Base-by-base conservation (phyloP, 2,888 invertebrate genomes). In the Mycalesis mineus region DNA sequence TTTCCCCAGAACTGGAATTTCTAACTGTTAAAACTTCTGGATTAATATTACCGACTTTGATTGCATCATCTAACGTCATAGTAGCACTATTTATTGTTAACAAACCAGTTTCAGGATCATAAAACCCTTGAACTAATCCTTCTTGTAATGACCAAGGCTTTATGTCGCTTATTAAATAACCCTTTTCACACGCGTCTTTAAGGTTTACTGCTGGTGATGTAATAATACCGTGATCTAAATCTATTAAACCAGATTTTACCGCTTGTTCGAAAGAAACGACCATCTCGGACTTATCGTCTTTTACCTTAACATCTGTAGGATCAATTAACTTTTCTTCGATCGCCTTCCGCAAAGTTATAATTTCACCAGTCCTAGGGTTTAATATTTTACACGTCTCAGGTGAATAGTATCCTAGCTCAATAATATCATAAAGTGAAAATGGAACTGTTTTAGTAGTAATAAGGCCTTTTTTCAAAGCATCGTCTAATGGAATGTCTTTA, bases 81-180 rank as follows among this genome's bases (percentile, higher is more conserved):
- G 91, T 91, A 50, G 92, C 91, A 22, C 93, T 92, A 63, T 94
- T 94, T 57, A 95, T 92, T 4, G 92, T 91, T 61, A 95, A 92
- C 52, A 93, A 91, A 0, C 96, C 95, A 2, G 94, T 93, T 64
- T 92, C 91, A 3, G 94, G 91, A 73, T 96, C 93, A 75, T 96
- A 97, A 40, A 95, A 91, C 61, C 94, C 94, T 78, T 95, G 94
- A 28, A 95, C 93, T 55, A 97, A 83, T 11, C 95, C 95, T 86
- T 96, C 95, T 77, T 95, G 95, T 59, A 97, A 82, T 0, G 96
- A 94, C 92, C 95, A 93, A 0, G 96, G 96, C 71, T 95, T 93
- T 55, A 93, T 92, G 31, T 95, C 94, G 70, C 94, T 95, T 31
- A 96, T 82, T 41, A 97, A 90, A 74, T 95, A 95, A 7, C 96